Conservation (phyloP, 2,888 invertebrate species). For the Cyrtodaria siliqua region DNA sequence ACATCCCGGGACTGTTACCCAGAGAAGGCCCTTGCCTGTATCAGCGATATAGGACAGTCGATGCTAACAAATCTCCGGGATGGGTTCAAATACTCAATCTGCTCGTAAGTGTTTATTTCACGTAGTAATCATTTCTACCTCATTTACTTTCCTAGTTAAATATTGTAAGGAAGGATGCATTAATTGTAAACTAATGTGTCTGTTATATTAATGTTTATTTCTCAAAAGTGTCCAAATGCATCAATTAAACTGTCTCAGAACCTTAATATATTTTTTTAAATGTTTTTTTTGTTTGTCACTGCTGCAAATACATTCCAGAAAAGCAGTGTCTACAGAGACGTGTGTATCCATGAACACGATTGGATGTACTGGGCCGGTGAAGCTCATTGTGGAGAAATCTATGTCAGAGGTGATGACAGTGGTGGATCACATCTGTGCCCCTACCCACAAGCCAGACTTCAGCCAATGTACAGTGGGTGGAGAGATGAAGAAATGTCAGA, state of each 20-base stretch:
- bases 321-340: neutral
- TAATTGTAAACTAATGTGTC: too few relatives aligned
- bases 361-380: conserved; percentile 9
- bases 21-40: conserved; percentile 27
- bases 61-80: conserved; percentile 12
- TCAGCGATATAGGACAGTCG: conserved; percentile 6
- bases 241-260: too few relatives aligned
- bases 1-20: conserved; percentile 29
- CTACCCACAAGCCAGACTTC: conserved; percentile 23
- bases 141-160: too few relatives aligned
- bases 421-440: conserved; percentile 19
- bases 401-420: conserved; percentile 8
- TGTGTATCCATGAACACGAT: conserved; percentile 16
- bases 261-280: too few relatives aligned
- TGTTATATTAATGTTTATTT: too few relatives aligned
- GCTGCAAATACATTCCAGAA: neutral
- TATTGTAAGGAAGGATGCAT: too few relatives aligned
- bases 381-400: conserved; percentile 5
- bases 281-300: neutral
- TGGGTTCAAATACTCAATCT: conserved; percentile 17
- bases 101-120: conserved; percentile 51
- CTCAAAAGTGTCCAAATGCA: too few relatives aligned
- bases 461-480: conserved; percentile 4
- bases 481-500: conserved; percentile 17
- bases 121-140: too few relatives aligned